Conservation (phyloP, 2,113 vertebrate species). For the Bos javanicus region DNA sequence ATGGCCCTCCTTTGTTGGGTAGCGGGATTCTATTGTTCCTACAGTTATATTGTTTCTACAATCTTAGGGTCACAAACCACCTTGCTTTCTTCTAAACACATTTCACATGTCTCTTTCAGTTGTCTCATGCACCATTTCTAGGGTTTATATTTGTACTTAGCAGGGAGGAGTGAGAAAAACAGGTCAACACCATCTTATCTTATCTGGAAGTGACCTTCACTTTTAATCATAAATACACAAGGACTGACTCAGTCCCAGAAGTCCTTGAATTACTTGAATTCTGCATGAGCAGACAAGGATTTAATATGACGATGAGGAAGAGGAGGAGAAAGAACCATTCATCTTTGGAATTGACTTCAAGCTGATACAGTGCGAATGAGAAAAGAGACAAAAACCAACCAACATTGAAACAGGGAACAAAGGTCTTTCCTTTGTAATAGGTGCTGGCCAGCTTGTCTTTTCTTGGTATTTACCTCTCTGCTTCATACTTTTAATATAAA, state of each 20-base stretch:
- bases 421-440: not conserved
- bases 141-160: not conserved
- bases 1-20: not conserved
- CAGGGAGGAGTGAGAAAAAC: not conserved
- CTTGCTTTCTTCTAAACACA: not conserved
- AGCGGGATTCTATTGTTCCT: not conserved
- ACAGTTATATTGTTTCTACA: not conserved
- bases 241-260: not conserved
- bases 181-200: not conserved
- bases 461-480: not conserved
- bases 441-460: not conserved
- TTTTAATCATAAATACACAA: constrained; percentile 23
- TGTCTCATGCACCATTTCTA: not conserved
- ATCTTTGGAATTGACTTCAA: constrained; percentile 29
- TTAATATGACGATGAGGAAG: constrained; percentile 27
- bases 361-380: not conserved
- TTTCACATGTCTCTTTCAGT: not conserved
- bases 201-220: constrained; percentile 3
- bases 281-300: not conserved
- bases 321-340: constrained; percentile 16
- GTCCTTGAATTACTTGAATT: constrained; percentile 41
- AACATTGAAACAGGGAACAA: not conserved
- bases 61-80: not conserved
- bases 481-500: not conserved
- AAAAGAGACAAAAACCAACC: not conserved